These are phyloP conservation scores for Geotrypetes seraphini DNA, from an alignment of 2,797 vertebrate genomes.

Conservation along the genomic window DNA sequence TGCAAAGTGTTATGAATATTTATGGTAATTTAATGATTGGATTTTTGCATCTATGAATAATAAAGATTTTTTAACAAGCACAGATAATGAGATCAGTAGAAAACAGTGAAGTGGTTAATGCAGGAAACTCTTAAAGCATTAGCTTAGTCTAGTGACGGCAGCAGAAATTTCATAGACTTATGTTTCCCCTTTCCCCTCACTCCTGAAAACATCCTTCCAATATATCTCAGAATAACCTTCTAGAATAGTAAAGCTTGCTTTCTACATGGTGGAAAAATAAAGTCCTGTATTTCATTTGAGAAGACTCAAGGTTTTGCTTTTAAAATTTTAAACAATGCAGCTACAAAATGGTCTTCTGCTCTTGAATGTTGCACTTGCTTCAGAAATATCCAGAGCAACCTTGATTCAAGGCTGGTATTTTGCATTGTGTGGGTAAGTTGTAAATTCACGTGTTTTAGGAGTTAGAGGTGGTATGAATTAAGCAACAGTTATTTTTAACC, in stretches of 20 bases:
- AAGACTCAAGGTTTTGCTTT: conserved; percentile 7
- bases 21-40: conserved; percentile 49
- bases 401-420: conserved; percentile 15
- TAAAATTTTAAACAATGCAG: neutral
- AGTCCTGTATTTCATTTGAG: conserved; percentile 1
- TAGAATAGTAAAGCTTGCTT: conserved; percentile 17
- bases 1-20: conserved; percentile 56
- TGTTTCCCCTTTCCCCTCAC: neutral
- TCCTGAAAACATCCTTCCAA: too few relatives aligned
- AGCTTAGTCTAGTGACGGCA: conserved; percentile 30
- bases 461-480: neutral
- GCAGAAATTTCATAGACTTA: conserved; percentile 5
- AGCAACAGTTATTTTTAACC: too few relatives aligned
- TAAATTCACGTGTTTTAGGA: conserved; percentile 5
- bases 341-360: conserved; percentile 8
- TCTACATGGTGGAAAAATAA: conserved; percentile 1
- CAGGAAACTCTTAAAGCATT: neutral
- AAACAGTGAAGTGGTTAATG: conserved; percentile 41
- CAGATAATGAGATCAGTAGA: conserved; percentile 40
- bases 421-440: neutral
- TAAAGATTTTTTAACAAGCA: conserved; percentile 52
- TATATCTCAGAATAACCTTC: conserved; percentile 12
- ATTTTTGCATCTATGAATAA: conserved; percentile 54
- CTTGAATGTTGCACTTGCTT: neutral
- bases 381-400: neutral